phyloP scores from a whole-genome alignment of 2,888 invertebrate genomes.

The Ichneumoninae sp. region DNA sequence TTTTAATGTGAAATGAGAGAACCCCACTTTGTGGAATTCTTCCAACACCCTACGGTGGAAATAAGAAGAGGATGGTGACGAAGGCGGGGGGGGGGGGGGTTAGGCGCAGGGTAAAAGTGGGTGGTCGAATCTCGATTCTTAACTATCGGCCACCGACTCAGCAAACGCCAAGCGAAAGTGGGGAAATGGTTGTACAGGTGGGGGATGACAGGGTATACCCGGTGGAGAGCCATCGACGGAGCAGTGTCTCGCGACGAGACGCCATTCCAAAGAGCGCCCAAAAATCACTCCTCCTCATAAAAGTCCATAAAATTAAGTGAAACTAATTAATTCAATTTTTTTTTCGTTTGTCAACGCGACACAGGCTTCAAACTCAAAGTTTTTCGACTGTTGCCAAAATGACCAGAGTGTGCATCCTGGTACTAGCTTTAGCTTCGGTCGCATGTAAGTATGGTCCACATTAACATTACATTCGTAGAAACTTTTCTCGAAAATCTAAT shows the following conservation, averaged over 20 bases:
- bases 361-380: slow-evolving; percentile 9
- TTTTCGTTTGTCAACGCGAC: not conserved
- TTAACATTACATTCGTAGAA: slow-evolving; percentile 1
- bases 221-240: slow-evolving; percentile 75
- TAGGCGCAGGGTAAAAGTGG: slow-evolving; percentile 57
- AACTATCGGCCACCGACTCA: slow-evolving; percentile 51
- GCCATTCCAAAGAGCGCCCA: slow-evolving; percentile 76
- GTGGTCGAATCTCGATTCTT: slow-evolving; percentile 66
- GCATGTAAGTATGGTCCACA: slow-evolving; percentile 76
- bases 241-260: slow-evolving; percentile 80
- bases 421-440: slow-evolving; percentile 72
- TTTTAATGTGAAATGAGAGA: slow-evolving; percentile 4
- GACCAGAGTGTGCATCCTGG: slow-evolving; percentile 73
- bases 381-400: slow-evolving; percentile 68
- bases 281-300: slow-evolving; percentile 70
- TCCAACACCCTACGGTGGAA: slow-evolving; percentile 45
- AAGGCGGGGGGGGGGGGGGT: slow-evolving; percentile 12
- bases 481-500: slow-evolving; percentile 8
- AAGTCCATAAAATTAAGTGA: slow-evolving; percentile 23
- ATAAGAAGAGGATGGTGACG: slow-evolving; percentile 30
- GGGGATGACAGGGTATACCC: slow-evolving; percentile 82
- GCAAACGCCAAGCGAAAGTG: slow-evolving; percentile 76
- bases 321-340: slow-evolving; percentile 33
- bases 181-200: slow-evolving; percentile 79
- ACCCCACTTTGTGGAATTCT: slow-evolving; percentile 28